These are phyloP conservation scores for Eucidaris tribuloides DNA, from an alignment of 35 echinoderm and acorn worm genomes.

Conservation along the genomic window DNA sequence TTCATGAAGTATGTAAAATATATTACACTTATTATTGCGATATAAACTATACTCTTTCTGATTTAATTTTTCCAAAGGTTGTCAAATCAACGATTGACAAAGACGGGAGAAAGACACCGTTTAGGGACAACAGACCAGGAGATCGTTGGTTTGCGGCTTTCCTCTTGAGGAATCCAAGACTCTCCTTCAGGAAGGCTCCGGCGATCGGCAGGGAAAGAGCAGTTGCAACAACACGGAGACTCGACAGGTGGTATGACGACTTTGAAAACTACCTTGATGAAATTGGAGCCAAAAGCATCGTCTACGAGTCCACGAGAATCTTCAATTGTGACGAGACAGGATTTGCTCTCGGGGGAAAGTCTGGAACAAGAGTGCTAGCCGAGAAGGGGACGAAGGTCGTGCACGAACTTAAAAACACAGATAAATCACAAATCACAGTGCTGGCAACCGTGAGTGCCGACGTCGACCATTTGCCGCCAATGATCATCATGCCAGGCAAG, in stretches of 20 bases:
- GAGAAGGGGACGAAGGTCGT: neutral
- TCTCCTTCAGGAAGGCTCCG: neutral
- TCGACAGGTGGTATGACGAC: neutral
- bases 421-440: neutral
- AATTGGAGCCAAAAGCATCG: neutral
- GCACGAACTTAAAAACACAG: neutral
- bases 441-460: neutral
- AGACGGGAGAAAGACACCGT: neutral
- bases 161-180: neutral
- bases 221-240: neutral
- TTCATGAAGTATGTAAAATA: too few species aligned
- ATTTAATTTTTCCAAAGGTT: too few species aligned
- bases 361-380: neutral
- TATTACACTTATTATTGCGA: too few species aligned
- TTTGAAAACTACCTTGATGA: neutral
- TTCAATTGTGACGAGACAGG: neutral
- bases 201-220: neutral
- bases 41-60: too few species aligned
- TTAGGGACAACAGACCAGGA: neutral
- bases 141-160: neutral
- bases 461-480: neutral
- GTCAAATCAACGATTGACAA: neutral
- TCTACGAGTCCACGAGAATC: neutral
- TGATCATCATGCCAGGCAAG: neutral
- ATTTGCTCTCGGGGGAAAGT: neutral